Evolutionary conservation across 2,888 invertebrate genomes (phyloP).

Genomic region (Drosophila sordidula): DNA sequence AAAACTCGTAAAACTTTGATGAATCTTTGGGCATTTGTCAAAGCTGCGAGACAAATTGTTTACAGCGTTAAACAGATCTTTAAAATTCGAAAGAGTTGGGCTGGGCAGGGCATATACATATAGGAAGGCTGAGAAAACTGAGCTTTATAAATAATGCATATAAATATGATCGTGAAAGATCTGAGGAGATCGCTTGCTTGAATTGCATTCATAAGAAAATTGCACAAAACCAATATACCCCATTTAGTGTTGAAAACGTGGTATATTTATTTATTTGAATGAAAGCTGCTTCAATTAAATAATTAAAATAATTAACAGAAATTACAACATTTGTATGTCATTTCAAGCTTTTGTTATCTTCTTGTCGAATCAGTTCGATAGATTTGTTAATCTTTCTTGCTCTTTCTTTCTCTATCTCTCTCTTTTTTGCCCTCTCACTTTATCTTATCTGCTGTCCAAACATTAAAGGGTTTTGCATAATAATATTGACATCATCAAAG

Average conservation of each 20-base stretch:
- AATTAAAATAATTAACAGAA: too few species aligned
- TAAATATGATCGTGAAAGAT: neutral
- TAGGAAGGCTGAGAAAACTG: neutral
- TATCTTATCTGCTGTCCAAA: conserved; percentile 21
- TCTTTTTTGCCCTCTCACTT: neutral
- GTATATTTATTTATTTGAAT: too few species aligned
- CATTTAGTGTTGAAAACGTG: too few species aligned
- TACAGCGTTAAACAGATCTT: conserved; percentile 13
- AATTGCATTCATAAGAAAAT: too few species aligned
- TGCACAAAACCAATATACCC: too few species aligned
- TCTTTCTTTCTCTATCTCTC: neutral
- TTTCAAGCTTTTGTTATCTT: too few species aligned
- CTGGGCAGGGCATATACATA: neutral
- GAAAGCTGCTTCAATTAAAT: too few species aligned
- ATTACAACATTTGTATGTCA: too few species aligned
- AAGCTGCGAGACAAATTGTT: conserved; percentile 46
- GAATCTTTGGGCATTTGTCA: conserved; percentile 52
- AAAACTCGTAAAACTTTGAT: conserved; percentile 49
- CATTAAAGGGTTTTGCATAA: conserved; percentile 56
- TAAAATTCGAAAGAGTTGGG: neutral
- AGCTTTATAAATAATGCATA: neutral
- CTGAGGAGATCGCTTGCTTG: too few species aligned
- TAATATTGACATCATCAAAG: conserved; percentile 66
- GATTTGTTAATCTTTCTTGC: neutral
- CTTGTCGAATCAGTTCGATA: too few species aligned